These are phyloP conservation scores for Ruditapes philippinarum DNA, from an alignment of 1,140 invertebrate genomes.

Conservation along the genomic window DNA sequence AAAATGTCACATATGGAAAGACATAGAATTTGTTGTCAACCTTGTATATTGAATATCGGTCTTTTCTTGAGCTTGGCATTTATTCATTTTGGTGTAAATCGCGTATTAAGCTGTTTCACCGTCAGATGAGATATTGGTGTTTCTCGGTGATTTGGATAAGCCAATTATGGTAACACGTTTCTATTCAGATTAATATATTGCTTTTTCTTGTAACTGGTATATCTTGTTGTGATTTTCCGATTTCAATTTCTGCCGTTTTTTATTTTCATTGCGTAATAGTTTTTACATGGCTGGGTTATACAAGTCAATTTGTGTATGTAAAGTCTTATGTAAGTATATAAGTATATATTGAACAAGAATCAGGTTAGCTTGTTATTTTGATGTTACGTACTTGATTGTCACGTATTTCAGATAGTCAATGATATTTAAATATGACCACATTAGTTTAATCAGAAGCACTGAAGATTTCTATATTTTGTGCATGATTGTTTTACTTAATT, in stretches of 20 bases:
- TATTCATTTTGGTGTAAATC: slow-evolving; percentile 46
- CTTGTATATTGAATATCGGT: slow-evolving; percentile 49
- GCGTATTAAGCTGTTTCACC: background rate
- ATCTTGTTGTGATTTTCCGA: background rate
- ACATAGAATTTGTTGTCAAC: slow-evolving; percentile 19
- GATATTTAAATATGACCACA: too few species aligned
- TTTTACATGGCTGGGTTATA: too few species aligned
- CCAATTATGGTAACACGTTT: slow-evolving; percentile 37
- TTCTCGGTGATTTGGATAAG: slow-evolving; percentile 19
- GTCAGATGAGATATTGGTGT: slow-evolving; percentile 29
- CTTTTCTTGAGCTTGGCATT: slow-evolving; percentile 10
- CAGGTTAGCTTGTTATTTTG: too few species aligned
- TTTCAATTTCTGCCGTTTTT: background rate
- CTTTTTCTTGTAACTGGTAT: background rate
- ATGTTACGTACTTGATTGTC: too few species aligned
- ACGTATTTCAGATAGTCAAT: too few species aligned
- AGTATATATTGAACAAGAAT: too few species aligned
- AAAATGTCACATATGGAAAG: slow-evolving; percentile 12
- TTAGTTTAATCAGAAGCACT: too few species aligned
- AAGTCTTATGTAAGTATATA: too few species aligned
- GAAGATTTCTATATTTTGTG: too few species aligned
- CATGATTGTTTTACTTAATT: too few species aligned
- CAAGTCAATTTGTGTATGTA: too few species aligned
- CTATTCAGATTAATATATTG: slow-evolving; percentile 22
- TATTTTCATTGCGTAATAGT: background rate